These are phyloP conservation scores for Chaetoderma sp. DNA, from an alignment of 2,888 invertebrate species.

Conservation along the genomic window DNA sequence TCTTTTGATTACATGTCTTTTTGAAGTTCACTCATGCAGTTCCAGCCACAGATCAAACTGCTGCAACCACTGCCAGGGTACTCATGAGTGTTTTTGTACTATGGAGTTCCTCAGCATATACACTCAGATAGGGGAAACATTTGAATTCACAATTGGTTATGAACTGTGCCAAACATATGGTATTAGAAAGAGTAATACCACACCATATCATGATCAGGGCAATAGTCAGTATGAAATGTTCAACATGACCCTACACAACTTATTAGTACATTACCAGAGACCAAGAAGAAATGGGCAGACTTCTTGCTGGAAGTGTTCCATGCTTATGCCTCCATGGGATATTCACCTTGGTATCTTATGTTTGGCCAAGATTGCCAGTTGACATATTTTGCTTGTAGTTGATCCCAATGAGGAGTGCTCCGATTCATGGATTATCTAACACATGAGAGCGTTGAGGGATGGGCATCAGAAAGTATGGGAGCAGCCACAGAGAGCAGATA, in stretches of 20 bases:
- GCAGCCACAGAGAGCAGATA: neutral
- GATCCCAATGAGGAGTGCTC: neutral
- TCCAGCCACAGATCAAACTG: constrained; percentile 30
- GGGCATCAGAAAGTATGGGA: neutral
- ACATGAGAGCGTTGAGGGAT: neutral
- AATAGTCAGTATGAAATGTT: constrained; percentile 24
- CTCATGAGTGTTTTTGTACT: constrained; percentile 27
- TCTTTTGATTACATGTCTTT: constrained; percentile 25
- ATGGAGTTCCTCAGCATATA: constrained; percentile 23
- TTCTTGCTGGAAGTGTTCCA: neutral
- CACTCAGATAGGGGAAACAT: constrained; percentile 24
- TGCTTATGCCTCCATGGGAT: constrained; percentile 14
- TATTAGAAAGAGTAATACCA: constrained; percentile 18
- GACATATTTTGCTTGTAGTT: constrained; percentile 17
- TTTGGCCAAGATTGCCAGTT: constrained; percentile 24
- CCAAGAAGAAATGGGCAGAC: constrained; percentile 19
- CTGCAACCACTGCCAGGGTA: constrained; percentile 17
- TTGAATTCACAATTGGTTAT: constrained; percentile 16
- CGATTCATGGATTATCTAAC: neutral
- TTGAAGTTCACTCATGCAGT: constrained; percentile 30
- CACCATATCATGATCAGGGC: constrained; percentile 25
- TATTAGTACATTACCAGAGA: no score
- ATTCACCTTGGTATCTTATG: constrained; percentile 18
- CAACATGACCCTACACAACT: constrained; percentile 24
- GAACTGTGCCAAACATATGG: constrained; percentile 26